phyloP scores from a whole-genome alignment of 2,113 vertebrate genomes.

The Oreotrochilus melanogaster region DNA sequence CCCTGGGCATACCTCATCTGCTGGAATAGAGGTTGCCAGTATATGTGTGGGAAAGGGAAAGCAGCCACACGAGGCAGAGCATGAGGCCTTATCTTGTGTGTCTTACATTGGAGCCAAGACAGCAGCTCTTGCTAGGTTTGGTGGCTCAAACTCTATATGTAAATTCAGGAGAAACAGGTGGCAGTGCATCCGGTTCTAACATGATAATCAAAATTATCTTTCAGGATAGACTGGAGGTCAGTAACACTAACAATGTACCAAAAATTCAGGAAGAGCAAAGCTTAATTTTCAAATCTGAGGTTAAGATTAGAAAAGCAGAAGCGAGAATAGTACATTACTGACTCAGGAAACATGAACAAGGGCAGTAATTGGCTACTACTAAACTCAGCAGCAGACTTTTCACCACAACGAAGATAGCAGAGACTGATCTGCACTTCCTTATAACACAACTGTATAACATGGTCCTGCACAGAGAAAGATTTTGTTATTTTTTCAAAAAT shows the following conservation, averaged over 20 bases:
- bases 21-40: background rate
- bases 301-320: constrained; percentile 58
- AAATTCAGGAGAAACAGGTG: constrained; percentile 26
- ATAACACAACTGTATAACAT: background rate
- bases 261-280: constrained; percentile 44
- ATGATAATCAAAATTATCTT: constrained; percentile 27
- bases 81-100: background rate
- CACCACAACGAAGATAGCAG: background rate
- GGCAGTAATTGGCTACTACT: background rate
- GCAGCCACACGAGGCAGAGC: background rate
- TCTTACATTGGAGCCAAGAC: background rate
- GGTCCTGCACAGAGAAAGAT: fast-evolving
- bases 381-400: background rate
- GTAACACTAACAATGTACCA: background rate
- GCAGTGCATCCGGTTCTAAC: constrained; percentile 37
- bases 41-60: background rate
- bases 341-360: background rate
- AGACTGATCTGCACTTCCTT: background rate
- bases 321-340: background rate
- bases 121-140: background rate
- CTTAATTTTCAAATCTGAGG: constrained; percentile 36
- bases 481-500: background rate
- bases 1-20: background rate
- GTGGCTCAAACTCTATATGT: background rate
- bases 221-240: constrained; percentile 9